These are phyloP conservation scores for Bellardia bayeri DNA, from an alignment of 2,888 invertebrate genomes.

Conservation along the genomic window DNA sequence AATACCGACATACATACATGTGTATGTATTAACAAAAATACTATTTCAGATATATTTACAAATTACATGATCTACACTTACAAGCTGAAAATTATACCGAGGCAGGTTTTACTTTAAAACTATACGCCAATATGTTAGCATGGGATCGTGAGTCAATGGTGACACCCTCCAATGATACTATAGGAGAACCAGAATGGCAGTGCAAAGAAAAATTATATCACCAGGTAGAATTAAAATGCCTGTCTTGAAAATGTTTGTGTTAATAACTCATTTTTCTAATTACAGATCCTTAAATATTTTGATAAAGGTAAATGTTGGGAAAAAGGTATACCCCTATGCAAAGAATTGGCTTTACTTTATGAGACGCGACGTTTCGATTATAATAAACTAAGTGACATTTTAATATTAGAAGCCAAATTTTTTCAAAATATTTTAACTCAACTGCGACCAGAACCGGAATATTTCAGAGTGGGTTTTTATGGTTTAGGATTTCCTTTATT, in stretches of 20 bases:
- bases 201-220: slow-evolving; percentile 95
- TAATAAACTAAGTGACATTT: slow-evolving; percentile 92
- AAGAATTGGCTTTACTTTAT: slow-evolving; percentile 94
- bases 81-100: slow-evolving; percentile 97
- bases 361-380: slow-evolving; percentile 95
- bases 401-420: slow-evolving; percentile 94
- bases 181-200: slow-evolving; percentile 93
- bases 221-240: slow-evolving; percentile 80
- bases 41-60: slow-evolving; percentile 92
- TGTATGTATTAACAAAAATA: neutral
- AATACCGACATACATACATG: neutral
- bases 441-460: slow-evolving; percentile 95
- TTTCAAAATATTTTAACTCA: slow-evolving; percentile 95
- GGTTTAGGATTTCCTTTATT: slow-evolving; percentile 97
- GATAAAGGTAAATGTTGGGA: slow-evolving; percentile 99
- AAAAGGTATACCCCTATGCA: slow-evolving; percentile 95
- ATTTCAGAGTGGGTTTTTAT: slow-evolving; percentile 97
- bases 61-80: slow-evolving; percentile 95
- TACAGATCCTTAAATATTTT: slow-evolving; percentile 93
- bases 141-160: slow-evolving; percentile 90
- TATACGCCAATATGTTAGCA: slow-evolving; percentile 95
- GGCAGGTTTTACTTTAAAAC: slow-evolving; percentile 96
- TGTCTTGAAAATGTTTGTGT: neutral
- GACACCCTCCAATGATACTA: slow-evolving; percentile 87
- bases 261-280: neutral